These are phyloP conservation scores for Columbina picui DNA, from an alignment of 2,113 vertebrate species.

Conservation along the genomic window DNA sequence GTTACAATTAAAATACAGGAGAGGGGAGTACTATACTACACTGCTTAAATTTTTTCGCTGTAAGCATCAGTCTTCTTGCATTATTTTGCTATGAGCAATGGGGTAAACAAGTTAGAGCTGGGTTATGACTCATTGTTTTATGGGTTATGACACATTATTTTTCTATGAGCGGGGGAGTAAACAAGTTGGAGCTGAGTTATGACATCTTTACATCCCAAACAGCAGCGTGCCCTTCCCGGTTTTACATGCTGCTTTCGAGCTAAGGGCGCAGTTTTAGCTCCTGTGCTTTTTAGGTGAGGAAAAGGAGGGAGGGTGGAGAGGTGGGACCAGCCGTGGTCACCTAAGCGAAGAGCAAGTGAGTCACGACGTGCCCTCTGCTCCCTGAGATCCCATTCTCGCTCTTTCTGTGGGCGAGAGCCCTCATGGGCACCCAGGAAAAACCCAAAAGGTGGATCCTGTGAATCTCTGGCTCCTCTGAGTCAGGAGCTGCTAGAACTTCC, in stretches of 20 bases:
- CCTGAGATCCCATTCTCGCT: fast-evolving
- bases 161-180: not conserved
- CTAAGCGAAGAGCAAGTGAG: fast-evolving
- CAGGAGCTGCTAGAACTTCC: not conserved
- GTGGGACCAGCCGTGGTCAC: not conserved
- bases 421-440: not conserved
- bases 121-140: constrained; percentile 23
- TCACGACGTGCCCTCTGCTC: fast-evolving
- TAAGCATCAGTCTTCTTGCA: not conserved
- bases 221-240: not conserved
- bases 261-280: not conserved
- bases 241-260: fast-evolving
- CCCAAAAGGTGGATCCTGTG: not conserved
- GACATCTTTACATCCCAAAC: not conserved
- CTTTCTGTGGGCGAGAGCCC: fast-evolving
- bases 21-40: fast-evolving
- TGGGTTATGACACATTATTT: constrained; percentile 11
- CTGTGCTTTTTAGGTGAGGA: not conserved
- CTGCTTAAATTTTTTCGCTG: not conserved
- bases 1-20: not conserved
- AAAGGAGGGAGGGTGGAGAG: not conserved
- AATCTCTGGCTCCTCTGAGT: not conserved
- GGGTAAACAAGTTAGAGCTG: constrained; percentile 27
- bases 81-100: not conserved
- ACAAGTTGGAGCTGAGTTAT: not conserved